Evolutionary conservation across 1,140 invertebrate genomes (phyloP).

Genomic region (Ceratosolen fusciceps): DNA sequence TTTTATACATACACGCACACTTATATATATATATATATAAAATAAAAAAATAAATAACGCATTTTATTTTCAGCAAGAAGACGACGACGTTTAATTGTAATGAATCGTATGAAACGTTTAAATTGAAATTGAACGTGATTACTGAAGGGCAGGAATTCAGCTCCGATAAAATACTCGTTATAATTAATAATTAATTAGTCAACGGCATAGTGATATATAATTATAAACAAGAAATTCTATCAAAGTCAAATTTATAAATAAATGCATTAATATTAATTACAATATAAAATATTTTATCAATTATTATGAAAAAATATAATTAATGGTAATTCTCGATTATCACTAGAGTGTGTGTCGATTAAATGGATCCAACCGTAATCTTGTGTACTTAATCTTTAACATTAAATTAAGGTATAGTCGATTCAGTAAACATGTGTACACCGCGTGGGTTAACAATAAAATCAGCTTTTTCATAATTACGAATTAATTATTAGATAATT

Average conservation of each 20-base stretch:
- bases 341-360: not conserved
- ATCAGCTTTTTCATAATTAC: conserved; percentile 8
- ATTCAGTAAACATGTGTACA: conserved; percentile 15
- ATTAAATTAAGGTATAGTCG: conserved; percentile 7
- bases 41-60: too few species aligned
- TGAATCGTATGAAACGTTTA: too few species aligned
- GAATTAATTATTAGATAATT: conserved; percentile 12
- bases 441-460: conserved; percentile 20
- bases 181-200: not conserved
- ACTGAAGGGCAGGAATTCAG: too few species aligned
- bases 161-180: too few species aligned
- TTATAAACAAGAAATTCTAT: conserved; percentile 11
- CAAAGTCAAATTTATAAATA: not conserved
- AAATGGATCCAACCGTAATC: not conserved
- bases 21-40: conserved; percentile 18
- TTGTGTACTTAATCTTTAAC: conserved; percentile 3
- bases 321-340: conserved; percentile 16
- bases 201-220: not conserved
- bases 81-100: too few species aligned
- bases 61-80: conserved; percentile 31
- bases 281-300: not conserved
- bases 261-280: conserved; percentile 4
- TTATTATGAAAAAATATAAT: conserved; percentile 13
- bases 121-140: too few species aligned
- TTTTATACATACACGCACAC: not conserved